Percentiles rank a stretch among this genome's conserved stretches.
Conservation (phyloP, 1,140 invertebrate genomes). For the Drosophila murphyi region DNA sequence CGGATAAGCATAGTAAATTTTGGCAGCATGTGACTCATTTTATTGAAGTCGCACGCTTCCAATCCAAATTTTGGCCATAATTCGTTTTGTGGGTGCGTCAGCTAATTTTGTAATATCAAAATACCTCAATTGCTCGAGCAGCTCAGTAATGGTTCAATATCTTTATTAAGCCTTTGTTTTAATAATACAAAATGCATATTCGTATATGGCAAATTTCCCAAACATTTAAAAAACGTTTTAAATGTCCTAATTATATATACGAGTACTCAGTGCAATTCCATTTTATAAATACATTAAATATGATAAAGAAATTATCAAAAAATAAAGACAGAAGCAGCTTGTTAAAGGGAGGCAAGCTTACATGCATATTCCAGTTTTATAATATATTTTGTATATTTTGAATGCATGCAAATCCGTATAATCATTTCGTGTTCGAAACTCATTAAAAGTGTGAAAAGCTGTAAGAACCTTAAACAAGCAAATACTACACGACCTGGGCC, state of each 20-base stretch:
- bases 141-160: slow-evolving; percentile 30
- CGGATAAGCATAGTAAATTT: slow-evolving; percentile 2
- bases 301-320: slow-evolving; percentile 6
- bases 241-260: slow-evolving; percentile 42
- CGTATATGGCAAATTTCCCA: slow-evolving; percentile 41
- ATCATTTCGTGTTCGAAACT: slow-evolving; percentile 36
- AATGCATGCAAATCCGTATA: slow-evolving; percentile 26
- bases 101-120: slow-evolving; percentile 11
- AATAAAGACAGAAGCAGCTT: neutral
- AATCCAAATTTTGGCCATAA: slow-evolving; percentile 1
- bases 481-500: slow-evolving; percentile 16
- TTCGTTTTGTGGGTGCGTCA: slow-evolving; percentile 26
- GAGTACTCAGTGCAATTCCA: neutral
- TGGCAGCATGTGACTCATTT: slow-evolving; percentile 38
- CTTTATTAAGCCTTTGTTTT: slow-evolving; percentile 38
- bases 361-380: slow-evolving; percentile 1
- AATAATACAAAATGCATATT: neutral
- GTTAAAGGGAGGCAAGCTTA: slow-evolving; percentile 23
- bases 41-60: slow-evolving; percentile 20
- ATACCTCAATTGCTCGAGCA: slow-evolving; percentile 36
- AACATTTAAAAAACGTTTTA: slow-evolving; percentile 37
- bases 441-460: slow-evolving; percentile 69
- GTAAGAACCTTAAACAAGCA: slow-evolving; percentile 58
- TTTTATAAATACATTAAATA: slow-evolving; percentile 1
- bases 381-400: slow-evolving; percentile 13